Percentiles rank a stretch among this genome's conserved stretches.
These are phyloP conservation scores for Alviniconcha strummeri DNA, from an alignment of 2,888 invertebrate genomes.

Conservation along the genomic window DNA sequence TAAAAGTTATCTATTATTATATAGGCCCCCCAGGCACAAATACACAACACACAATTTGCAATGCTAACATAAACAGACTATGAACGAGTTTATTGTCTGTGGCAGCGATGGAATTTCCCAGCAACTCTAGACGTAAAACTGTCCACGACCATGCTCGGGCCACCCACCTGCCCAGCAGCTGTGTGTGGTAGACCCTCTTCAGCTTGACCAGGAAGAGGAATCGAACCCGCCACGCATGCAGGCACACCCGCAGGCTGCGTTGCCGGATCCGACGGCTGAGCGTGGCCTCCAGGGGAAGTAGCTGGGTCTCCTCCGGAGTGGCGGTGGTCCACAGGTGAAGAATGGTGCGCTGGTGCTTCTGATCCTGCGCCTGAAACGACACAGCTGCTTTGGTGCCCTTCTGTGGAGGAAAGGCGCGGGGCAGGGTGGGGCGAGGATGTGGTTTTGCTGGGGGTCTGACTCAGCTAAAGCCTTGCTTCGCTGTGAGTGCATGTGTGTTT, in stretches of 20 bases:
- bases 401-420: too few species aligned
- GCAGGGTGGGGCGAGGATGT: too few species aligned
- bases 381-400: background rate
- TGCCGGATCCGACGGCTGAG: constrained; percentile 48
- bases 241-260: constrained; percentile 48
- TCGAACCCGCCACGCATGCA: constrained; percentile 49
- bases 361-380: constrained; percentile 32
- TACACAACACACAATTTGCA: too few species aligned
- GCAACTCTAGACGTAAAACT: too few species aligned
- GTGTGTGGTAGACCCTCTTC: constrained; percentile 35
- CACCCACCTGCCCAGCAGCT: constrained; percentile 31
- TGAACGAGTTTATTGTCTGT: too few species aligned
- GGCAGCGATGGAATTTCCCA: too few species aligned
- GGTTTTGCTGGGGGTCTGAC: too few species aligned
- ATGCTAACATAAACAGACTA: too few species aligned
- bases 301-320: constrained; percentile 53
- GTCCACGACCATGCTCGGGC: too few species aligned
- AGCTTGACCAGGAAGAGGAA: constrained; percentile 49
- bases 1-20: too few species aligned
- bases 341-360: constrained; percentile 45
- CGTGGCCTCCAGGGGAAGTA: constrained; percentile 54
- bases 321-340: constrained; percentile 59
- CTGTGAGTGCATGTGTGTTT: too few species aligned
- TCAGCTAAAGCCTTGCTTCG: background rate
- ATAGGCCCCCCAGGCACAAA: too few species aligned